Base-by-base conservation (phyloP, 2,888 invertebrate genomes). In the Cheilosia scutellata region DNA sequence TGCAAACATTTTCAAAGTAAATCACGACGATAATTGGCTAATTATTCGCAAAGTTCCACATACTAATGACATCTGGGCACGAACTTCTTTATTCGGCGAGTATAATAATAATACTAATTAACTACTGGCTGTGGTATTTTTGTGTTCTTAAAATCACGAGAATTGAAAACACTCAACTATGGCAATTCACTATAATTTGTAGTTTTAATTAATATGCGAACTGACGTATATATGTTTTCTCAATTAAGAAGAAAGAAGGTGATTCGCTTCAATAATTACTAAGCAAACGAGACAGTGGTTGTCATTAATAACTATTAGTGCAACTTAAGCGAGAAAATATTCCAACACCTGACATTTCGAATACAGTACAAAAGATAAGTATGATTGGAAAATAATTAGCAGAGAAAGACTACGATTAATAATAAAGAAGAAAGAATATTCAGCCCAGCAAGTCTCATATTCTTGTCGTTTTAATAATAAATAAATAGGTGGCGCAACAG, bases 21-120 rank as follows among this genome's bases (percentile, higher is more conserved):
- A 68, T 74, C 74, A 80, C 80, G 53, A 66, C 25, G 66, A 66
- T 65, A 80, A 80, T 53, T 80, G 80, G 62, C n/a, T 62, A 80
- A 80, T 74, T 74, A 80, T 60, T 62, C 9, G 53, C 33, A 20
- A 74, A 66, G 62, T 62, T 47, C 44, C 44, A 53, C 16, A 55
- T 53, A 74, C 51, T 79, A 60, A 79, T 66, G 58, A 33, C 33
- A 42, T 9, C 40, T 57, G 29, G 44, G 16, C 80, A 80, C 74
- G 66, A 79, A 68, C 47, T 51, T 58, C 6, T 42, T 31, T 51
- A 40, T 37, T 29, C n/a, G 29, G 16, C 16, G 60, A 0, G 6
- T 51, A n/a, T 44, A 25, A 20, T 4, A 37, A 37, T 4, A 31
- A 4, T 29, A 65, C 31, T 58, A 49, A 49, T 25, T 16, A 49